phyloP scores from a whole-genome alignment of 1,140 invertebrate species.

The Oryzaephilus surinamensis region DNA sequence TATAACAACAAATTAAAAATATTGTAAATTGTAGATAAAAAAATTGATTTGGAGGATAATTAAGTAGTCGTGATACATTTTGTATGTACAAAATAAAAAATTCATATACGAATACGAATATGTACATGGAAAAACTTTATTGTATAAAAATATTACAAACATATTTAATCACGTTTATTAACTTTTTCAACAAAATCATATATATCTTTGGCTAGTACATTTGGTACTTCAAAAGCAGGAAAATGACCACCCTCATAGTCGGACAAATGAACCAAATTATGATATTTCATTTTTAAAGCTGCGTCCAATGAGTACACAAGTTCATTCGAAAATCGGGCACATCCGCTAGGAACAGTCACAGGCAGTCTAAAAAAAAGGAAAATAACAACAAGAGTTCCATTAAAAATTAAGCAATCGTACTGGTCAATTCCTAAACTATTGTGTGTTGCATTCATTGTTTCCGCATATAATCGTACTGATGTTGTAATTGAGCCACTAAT shows the following conservation, averaged over 20 bases:
- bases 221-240: constrained; percentile 68
- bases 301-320: constrained; percentile 47
- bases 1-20: too few species aligned
- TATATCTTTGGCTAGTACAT: constrained; percentile 55
- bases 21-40: too few species aligned
- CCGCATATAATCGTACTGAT: constrained; percentile 54
- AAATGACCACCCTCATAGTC: constrained; percentile 73
- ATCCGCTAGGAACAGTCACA: constrained; percentile 51
- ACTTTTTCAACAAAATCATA: constrained; percentile 21
- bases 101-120: too few species aligned
- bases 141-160: too few species aligned
- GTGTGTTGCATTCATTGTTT: constrained; percentile 38
- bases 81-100: too few species aligned
- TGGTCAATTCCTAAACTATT: constrained; percentile 19
- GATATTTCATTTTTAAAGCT: constrained; percentile 47
- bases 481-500: constrained; percentile 54
- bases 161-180: too few species aligned
- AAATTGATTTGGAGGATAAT: too few species aligned
- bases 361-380: constrained; percentile 44
- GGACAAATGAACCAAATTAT: constrained; percentile 52
- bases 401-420: constrained; percentile 10
- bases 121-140: too few species aligned
- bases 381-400: too few species aligned
- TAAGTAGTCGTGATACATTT: too few species aligned
- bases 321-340: constrained; percentile 54